Conservation (phyloP, 1,140 invertebrate genomes). For the Dolichoris vasculosae region DNA sequence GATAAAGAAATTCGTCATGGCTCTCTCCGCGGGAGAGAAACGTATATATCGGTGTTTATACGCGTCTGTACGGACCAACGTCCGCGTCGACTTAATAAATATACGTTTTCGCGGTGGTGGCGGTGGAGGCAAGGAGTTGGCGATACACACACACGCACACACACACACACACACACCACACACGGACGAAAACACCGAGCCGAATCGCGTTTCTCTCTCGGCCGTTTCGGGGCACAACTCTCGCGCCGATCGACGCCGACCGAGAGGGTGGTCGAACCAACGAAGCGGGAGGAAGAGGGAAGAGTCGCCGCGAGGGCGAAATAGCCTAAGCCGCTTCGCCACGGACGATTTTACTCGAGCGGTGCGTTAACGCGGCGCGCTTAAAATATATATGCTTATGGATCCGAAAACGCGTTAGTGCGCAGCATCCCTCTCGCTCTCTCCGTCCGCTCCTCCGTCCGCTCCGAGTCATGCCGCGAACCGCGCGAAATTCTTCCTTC, state of each 20-base stretch:
- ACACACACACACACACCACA: too few species aligned
- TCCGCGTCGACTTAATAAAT: conserved; percentile 17
- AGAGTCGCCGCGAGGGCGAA: background rate
- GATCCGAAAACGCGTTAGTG: conserved; percentile 1
- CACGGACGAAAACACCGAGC: background rate
- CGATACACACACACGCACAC: conserved; percentile 6
- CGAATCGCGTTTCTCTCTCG: conserved; percentile 57
- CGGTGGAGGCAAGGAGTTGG: background rate
- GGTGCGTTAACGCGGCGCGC: background rate
- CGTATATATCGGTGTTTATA: background rate
- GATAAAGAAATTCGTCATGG: conserved; percentile 57
- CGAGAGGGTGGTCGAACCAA: conserved; percentile 15
- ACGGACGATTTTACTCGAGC: conserved; percentile 48
- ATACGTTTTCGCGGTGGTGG: conserved; percentile 12
- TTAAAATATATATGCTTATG: background rate
- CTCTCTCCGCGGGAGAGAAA: conserved; percentile 19
- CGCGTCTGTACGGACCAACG: background rate
- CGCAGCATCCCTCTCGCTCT: background rate
- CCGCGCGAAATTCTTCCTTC: conserved; percentile 39
- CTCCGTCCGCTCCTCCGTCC: background rate
- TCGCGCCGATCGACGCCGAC: background rate
- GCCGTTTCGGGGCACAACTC: background rate
- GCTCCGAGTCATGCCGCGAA: background rate
- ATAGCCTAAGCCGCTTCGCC: conserved; percentile 56
- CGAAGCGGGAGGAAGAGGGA: background rate